Percentiles rank a stretch among this genome's conserved stretches.
Evolutionary conservation across 1,140 invertebrate genomes (phyloP).

Genomic region (Glossosoma conforme): DNA sequence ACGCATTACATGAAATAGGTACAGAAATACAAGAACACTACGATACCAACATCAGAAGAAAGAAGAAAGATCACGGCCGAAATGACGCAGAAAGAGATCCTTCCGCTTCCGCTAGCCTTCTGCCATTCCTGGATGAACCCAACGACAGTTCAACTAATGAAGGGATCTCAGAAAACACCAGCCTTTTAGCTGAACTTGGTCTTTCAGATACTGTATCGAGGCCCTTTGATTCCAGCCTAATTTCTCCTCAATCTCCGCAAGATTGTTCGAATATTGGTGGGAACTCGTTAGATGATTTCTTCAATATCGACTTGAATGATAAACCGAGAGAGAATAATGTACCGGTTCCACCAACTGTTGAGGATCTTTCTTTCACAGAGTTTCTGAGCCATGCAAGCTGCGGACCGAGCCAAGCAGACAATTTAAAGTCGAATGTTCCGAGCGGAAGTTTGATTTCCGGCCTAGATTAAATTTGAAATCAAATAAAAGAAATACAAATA

Average conservation of each 20-base stretch:
- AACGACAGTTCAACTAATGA: constrained; percentile 16
- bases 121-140: constrained; percentile 22
- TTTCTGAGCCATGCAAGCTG: too few species aligned
- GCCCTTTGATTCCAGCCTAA: constrained; percentile 5
- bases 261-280: constrained; percentile 13
- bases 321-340: too few species aligned
- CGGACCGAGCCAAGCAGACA: too few species aligned
- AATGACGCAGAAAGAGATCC: constrained; percentile 5
- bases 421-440: too few species aligned
- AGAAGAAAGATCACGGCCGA: constrained; percentile 15
- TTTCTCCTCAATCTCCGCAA: constrained; percentile 10
- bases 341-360: too few species aligned
- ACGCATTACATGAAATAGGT: constrained; percentile 35
- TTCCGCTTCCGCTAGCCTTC: constrained; percentile 14
- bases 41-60: constrained; percentile 24
- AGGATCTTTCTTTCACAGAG: too few species aligned
- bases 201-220: constrained; percentile 18
- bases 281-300: constrained; percentile 14
- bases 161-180: constrained; percentile 23
- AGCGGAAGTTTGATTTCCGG: too few species aligned
- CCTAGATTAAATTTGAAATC: too few species aligned
- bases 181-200: constrained; percentile 29
- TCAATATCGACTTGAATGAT: constrained; percentile 20
- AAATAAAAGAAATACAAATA: too few species aligned
- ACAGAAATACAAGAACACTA: constrained; percentile 33